These are phyloP conservation scores for Ormyrus rosae DNA, from an alignment of 2,888 invertebrate genomes.

Conservation along the genomic window DNA sequence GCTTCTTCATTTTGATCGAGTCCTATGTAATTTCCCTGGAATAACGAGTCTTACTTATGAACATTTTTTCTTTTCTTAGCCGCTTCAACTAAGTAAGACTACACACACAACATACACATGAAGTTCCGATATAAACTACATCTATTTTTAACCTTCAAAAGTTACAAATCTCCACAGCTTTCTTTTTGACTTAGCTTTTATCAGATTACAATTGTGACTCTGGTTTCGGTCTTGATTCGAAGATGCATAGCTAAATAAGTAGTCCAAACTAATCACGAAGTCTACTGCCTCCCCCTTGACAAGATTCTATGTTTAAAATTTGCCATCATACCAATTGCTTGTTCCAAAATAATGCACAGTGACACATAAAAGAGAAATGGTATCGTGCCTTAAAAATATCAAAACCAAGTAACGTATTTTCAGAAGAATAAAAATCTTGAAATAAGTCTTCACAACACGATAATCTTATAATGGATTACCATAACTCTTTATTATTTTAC, in stretches of 20 bases:
- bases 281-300: conserved; percentile 58
- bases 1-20: conserved; percentile 18
- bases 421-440: background rate
- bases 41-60: conserved; percentile 58
- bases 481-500: too few relatives aligned
- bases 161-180: conserved; percentile 64
- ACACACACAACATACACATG: conserved; percentile 75
- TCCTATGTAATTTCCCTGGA: conserved; percentile 46
- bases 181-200: conserved; percentile 32
- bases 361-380: background rate
- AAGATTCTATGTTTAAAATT: conserved; percentile 47
- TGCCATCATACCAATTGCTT: conserved; percentile 66
- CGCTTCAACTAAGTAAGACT: conserved; percentile 69
- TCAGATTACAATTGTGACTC: conserved; percentile 58
- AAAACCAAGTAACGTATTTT: conserved; percentile 2
- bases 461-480: background rate
- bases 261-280: conserved; percentile 62
- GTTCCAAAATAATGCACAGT: conserved; percentile 57
- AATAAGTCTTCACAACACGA: background rate
- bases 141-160: conserved; percentile 68
- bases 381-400: background rate
- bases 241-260: conserved; percentile 60
- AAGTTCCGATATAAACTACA: conserved; percentile 72
- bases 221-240: conserved; percentile 53
- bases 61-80: conserved; percentile 56